Conservation (phyloP, 2,888 invertebrate genomes). For the Arenicola marina region DNA sequence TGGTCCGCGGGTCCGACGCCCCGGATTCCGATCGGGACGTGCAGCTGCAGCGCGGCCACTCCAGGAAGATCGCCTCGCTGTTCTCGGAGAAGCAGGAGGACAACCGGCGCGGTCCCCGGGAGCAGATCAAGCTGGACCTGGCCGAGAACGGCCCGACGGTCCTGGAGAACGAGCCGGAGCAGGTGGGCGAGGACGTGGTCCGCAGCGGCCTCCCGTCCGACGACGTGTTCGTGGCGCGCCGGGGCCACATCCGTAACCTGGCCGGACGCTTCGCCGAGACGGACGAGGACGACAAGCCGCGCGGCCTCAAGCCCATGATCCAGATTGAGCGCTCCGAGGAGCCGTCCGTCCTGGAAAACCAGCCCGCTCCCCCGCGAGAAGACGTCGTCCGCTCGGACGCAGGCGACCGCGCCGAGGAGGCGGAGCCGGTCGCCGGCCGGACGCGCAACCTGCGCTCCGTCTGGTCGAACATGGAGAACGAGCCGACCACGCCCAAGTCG, state of each 20-base stretch:
- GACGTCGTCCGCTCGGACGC: conserved; percentile 14
- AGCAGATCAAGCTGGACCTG: conserved; percentile 12
- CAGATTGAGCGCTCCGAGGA: conserved; percentile 24
- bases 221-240: conserved; percentile 4
- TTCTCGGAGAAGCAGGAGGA: background rate
- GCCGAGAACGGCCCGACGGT: conserved; percentile 2
- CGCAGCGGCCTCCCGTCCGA: conserved; percentile 2
- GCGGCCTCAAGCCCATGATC: conserved; percentile 4
- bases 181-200: conserved; percentile 12
- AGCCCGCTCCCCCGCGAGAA: conserved; percentile 20
- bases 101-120: background rate
- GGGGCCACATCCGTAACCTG: background rate
- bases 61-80: conserved; percentile 2
- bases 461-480: conserved; percentile 23
- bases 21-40: background rate
- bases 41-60: background rate
- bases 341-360: conserved; percentile 30
- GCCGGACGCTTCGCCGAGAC: conserved; percentile 2
- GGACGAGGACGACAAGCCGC: background rate
- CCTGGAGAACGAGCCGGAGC: conserved; percentile 15
- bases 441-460: conserved; percentile 20
- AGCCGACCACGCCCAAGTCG: background rate
- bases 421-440: conserved; percentile 13
- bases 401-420: conserved; percentile 11
- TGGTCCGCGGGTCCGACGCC: conserved; percentile 9